Evolutionary conservation across 2,888 invertebrate species (phyloP), one percentile per base, ranked within the genome.

Genomic region (Pterobdella sp.): DNA sequence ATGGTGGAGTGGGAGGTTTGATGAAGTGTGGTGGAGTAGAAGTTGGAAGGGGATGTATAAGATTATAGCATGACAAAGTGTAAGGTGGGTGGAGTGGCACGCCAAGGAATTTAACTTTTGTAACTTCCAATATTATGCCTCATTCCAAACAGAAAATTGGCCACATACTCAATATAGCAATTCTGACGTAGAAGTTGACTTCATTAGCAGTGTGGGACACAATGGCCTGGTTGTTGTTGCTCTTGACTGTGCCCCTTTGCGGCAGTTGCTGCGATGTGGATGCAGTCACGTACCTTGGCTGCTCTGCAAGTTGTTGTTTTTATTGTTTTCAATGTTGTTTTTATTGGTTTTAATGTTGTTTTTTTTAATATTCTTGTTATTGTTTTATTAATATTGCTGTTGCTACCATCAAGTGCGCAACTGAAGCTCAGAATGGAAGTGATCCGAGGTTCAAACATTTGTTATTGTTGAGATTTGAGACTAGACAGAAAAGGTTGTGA

Each of bases 131-230:
- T 49, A n/a, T 49, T 49, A 49, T n/a, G 18, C 14, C n/a, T 49
- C 31, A 7, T 29, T 29, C 10, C 31, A 32, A 67, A 18, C 7
- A 7, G 31, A 32, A 10, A 35, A 67, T 22, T 22, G 14, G 14
- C 29, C 14, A 64, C 76, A 76, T 76, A 82, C 82, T 82, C 7
- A 83, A 78, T 10, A 81, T 81, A 26, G 82, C 83, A 1, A 83
- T 79, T 31, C 83, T 77, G 18, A 83, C 79, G 76, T 83, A 83
- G 73, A 83, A 82, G 77, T 83, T 83, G 76, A 83, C 81, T n/a
- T 82, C 82, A 77, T 78, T 32, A 79, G 81, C 60, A 79, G 80
- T 72, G 78, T 81, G 80, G 0, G 81, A 81, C 31, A 79, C 76
- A 14, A 36, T 32, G 3, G 34, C 31, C 49, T 49, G 26, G 72